Conservation (phyloP, 2,113 vertebrate genomes). For the Proteles cristata region DNA sequence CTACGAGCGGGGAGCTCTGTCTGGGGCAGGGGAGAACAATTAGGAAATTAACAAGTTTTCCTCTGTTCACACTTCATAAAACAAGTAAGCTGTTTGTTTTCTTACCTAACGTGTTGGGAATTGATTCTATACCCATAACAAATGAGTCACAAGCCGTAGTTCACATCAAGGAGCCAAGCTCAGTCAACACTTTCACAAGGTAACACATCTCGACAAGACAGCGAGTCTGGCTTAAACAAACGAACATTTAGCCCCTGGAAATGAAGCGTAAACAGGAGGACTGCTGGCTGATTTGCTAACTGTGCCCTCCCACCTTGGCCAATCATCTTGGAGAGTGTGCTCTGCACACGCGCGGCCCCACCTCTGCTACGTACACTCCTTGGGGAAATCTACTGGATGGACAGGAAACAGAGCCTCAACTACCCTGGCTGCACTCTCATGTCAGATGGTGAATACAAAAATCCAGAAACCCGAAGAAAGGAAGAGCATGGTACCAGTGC, state of each 20-base stretch:
- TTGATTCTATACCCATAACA: background rate
- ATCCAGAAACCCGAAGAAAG: background rate
- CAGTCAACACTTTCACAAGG: background rate
- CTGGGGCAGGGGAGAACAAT: background rate
- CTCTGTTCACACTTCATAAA: slow-evolving; percentile 66
- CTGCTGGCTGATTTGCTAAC: fast-evolving
- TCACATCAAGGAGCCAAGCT: background rate
- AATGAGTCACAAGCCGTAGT: slow-evolving; percentile 43
- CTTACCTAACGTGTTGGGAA: slow-evolving; percentile 50
- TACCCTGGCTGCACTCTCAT: background rate
- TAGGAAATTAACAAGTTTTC: slow-evolving; percentile 23
- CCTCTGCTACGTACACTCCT: background rate
- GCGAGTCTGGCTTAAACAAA: background rate
- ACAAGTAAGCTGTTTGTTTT: slow-evolving; percentile 61
- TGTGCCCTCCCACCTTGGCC: background rate
- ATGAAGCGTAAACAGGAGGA: background rate
- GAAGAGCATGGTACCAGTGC: fast-evolving
- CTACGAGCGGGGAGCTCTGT: fast-evolving
- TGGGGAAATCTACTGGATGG: background rate
- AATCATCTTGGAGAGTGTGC: background rate
- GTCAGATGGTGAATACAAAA: fast-evolving
- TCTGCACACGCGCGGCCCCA: too few species aligned
- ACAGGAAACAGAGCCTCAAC: background rate
- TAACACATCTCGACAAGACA: background rate
- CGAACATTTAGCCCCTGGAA: background rate